Evolutionary conservation across 2,888 invertebrate species (phyloP), one percentile per base, ranked within the genome.

Genomic region (Hypomecis atomaria): DNA sequence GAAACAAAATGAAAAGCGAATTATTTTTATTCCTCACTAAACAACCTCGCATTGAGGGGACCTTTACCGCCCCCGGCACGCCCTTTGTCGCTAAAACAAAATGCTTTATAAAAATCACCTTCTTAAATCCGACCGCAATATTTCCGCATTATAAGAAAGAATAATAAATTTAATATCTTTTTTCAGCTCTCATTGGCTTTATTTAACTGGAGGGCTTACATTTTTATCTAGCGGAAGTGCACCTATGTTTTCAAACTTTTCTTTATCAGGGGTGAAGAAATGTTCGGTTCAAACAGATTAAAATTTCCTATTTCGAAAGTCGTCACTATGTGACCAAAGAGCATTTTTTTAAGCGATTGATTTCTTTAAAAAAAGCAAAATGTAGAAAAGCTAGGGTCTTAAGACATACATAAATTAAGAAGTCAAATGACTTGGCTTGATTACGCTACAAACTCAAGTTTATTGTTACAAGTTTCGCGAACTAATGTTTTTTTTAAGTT

Each of bases 1-100:
- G 87, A 86, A 88, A 88, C 84, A 85, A 84, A 86, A 86, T 83
- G 82, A 80, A 87, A 85, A 84, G 82, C 77, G 79, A 87, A 89
- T 89, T 89, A 87, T 90, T 88, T 79, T 87, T 89, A 88, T 87
- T 87, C 75, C 76, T 81, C 81, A 86, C 85, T 80, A 78, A 81
- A 78, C 80, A 76, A 78, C 71, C 77, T 76, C 75, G 52, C 52
- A 79, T 81, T 82, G 78, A 79, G 81, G 81, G 81, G 77, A 77
- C 71, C 72, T 77, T 77, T 72, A 78, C 75, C 78, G 76, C 76
- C 81, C 77, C 78, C 71, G 75, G 81, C 72, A 73, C 69, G 70
- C 72, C 75, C 82, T 86, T 87, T 87, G 82, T 85, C 76, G 71
- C 70, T 71, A 71, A 75, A 79, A 80, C 76, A 86, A 82, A 84